Evolutionary conservation across 2,888 invertebrate genomes (phyloP).

Genomic region (Ennomos fuscantarius): DNA sequence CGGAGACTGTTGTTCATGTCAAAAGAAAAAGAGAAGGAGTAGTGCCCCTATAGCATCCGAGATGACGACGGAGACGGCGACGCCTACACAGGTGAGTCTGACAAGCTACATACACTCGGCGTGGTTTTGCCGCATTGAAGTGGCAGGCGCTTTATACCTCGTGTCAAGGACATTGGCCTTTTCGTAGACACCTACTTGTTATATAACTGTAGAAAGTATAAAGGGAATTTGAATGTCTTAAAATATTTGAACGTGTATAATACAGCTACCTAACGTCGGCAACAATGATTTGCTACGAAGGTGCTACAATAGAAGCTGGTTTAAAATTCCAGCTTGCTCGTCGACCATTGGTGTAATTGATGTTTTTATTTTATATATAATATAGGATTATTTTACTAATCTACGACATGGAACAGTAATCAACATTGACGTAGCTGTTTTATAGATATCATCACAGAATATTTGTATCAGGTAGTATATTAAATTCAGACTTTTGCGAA

Average conservation of each 20-base stretch:
- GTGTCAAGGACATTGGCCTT: slow-evolving; percentile 65
- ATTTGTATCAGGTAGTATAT: too few species aligned
- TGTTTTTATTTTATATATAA: too few species aligned
- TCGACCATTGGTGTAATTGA: too few species aligned
- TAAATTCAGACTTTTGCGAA: too few species aligned
- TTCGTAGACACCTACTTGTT: slow-evolving; percentile 50
- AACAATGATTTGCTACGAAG: too few species aligned
- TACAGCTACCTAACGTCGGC: too few species aligned
- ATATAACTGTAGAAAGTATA: slow-evolving; percentile 45
- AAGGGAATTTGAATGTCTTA: slow-evolving; percentile 23
- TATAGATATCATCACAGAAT: too few species aligned
- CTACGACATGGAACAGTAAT: too few species aligned
- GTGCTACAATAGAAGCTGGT: too few species aligned
- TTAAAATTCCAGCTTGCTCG: too few species aligned
- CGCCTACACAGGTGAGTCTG: slow-evolving; percentile 77
- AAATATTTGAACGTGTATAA: not conserved
- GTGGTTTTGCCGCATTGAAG: slow-evolving; percentile 57
- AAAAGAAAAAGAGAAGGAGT: slow-evolving; percentile 70
- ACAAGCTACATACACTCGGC: slow-evolving; percentile 13
- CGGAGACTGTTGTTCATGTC: slow-evolving; percentile 77
- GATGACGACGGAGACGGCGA: slow-evolving; percentile 83
- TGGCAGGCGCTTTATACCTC: slow-evolving; percentile 47
- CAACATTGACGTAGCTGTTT: too few species aligned
- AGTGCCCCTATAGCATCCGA: slow-evolving; percentile 68
- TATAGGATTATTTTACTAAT: too few species aligned